Percentiles rank a stretch among this genome's conserved stretches.
Conservation (phyloP, 2,888 invertebrate species). For the Incurvaria masculella region DNA sequence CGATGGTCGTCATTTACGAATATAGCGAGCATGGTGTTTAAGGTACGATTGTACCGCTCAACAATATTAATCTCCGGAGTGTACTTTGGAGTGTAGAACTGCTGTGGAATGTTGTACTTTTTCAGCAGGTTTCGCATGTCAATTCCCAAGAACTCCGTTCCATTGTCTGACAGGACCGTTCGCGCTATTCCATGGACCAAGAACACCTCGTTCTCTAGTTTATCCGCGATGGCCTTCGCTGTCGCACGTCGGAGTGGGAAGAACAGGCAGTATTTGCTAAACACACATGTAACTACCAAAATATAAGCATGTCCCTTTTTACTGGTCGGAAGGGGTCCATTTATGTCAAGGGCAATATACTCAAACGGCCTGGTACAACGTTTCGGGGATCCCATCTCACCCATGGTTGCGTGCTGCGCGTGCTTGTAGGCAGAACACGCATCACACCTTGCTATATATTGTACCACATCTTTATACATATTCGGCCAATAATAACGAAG, state of each 20-base stretch:
- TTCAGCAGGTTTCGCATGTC: conserved; percentile 4
- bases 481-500: conserved; percentile 16
- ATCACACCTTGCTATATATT: conserved; percentile 12
- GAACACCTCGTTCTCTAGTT: background rate
- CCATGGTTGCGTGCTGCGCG: conserved; percentile 11
- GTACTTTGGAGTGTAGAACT: too few relatives aligned
- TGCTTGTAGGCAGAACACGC: conserved; percentile 12
- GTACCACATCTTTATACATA: conserved; percentile 14
- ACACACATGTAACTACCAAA: background rate
- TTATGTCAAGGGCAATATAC: conserved; percentile 16
- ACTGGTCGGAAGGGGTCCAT: background rate
- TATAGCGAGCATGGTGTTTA: too few relatives aligned
- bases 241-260: background rate
- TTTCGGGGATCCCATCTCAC: conserved; percentile 17
- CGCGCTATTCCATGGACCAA: background rate
- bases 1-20: too few relatives aligned
- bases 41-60: too few relatives aligned
- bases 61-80: too few relatives aligned
- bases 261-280: background rate
- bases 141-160: conserved; percentile 4
- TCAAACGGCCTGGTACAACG: conserved; percentile 18
- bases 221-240: background rate
- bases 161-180: conserved; percentile 7
- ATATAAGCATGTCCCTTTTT: background rate
- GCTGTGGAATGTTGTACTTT: conserved; percentile 9